These are phyloP conservation scores for Eulithis prunata DNA, from an alignment of 2,888 invertebrate genomes.

Conservation along the genomic window DNA sequence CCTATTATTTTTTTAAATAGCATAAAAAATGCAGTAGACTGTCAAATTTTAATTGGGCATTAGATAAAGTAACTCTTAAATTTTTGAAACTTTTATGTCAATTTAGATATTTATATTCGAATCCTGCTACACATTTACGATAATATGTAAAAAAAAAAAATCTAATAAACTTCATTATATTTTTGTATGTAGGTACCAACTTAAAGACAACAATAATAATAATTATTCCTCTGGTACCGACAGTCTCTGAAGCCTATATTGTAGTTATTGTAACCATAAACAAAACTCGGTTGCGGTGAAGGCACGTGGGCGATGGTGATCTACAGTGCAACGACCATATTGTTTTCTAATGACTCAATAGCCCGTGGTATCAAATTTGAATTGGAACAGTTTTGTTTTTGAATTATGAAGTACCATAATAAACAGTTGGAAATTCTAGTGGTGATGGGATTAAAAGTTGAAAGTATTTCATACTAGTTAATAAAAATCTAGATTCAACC, in stretches of 20 bases:
- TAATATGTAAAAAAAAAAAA: no score
- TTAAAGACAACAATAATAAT: no score
- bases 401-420: no score
- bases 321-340: constrained; percentile 68
- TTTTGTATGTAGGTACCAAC: no score
- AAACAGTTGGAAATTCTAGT: no score
- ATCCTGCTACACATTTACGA: no score
- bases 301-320: constrained; percentile 72
- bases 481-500: no score
- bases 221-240: constrained; percentile 15
- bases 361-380: constrained; percentile 37
- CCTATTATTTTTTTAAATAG: constrained; percentile 8
- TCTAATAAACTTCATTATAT: no score
- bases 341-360: constrained; percentile 81
- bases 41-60: neutral
- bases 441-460: no score
- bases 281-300: constrained; percentile 65
- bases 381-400: constrained; percentile 2
- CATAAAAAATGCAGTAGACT: neutral
- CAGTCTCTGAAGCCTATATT: constrained; percentile 35
- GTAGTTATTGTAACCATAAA: constrained; percentile 66
- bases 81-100: no score
- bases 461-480: no score
- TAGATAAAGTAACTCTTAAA: neutral
- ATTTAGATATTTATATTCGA: no score